Percentiles rank a stretch among this genome's conserved stretches.
Conservation (phyloP, 2,888 invertebrate genomes). For the Drosophila acutilabella region DNA sequence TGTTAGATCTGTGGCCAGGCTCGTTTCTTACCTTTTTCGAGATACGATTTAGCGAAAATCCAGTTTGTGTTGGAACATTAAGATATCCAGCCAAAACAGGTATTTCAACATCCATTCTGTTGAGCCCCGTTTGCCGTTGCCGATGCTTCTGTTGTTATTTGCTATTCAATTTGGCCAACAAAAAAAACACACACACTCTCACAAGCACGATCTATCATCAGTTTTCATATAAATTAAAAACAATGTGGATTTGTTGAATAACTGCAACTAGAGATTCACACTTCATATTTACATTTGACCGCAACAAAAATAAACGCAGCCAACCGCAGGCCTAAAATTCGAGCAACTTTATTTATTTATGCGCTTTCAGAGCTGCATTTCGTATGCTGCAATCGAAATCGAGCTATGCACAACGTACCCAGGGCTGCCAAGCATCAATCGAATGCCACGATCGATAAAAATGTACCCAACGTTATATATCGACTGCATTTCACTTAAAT, state of each 20-base stretch:
- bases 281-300: slow-evolving; percentile 69
- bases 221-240: slow-evolving; percentile 36
- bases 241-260: slow-evolving; percentile 24
- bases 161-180: slow-evolving; percentile 41
- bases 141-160: slow-evolving; percentile 24
- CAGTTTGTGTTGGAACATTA: slow-evolving; percentile 90
- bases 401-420: slow-evolving; percentile 4
- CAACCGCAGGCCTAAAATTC: slow-evolving; percentile 52
- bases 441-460: slow-evolving; percentile 25
- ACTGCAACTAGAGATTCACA: slow-evolving; percentile 51
- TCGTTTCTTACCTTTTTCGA: slow-evolving; percentile 88
- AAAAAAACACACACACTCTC: slow-evolving; percentile 4
- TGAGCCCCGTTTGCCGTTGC: slow-evolving; percentile 52
- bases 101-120: slow-evolving; percentile 90
- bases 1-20: slow-evolving; percentile 38
- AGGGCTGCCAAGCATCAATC: slow-evolving; percentile 8
- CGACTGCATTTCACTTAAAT: background rate
- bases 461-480: background rate
- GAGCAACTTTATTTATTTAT: slow-evolving; percentile 71
- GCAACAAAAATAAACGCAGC: slow-evolving; percentile 58
- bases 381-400: slow-evolving; percentile 37
- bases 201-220: slow-evolving; percentile 33
- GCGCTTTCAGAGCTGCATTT: slow-evolving; percentile 62
- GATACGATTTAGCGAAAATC: slow-evolving; percentile 90
- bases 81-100: slow-evolving; percentile 91